Percentiles rank a stretch among this genome's conserved stretches.
Conservation (phyloP, 2,113 vertebrate genomes). For the Ahaetulla prasina region DNA sequence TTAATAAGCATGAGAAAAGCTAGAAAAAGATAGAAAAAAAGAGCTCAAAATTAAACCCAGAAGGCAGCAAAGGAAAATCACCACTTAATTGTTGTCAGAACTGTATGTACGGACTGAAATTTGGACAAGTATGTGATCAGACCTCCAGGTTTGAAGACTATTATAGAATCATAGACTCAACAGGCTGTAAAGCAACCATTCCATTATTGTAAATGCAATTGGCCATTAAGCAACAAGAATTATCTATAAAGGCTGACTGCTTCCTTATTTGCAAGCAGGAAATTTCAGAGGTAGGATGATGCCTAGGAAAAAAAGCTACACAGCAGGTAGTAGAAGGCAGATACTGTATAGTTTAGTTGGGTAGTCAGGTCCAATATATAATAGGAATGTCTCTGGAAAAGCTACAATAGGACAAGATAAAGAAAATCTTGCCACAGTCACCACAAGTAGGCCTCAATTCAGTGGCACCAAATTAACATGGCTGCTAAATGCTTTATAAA, state of each 20-base stretch:
- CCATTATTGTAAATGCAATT: too few relatives aligned
- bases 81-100: background rate
- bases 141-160: background rate
- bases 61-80: too few relatives aligned
- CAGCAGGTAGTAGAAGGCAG: background rate
- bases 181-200: too few relatives aligned
- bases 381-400: background rate
- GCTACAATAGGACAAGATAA: background rate
- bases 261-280: background rate
- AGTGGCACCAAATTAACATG: background rate
- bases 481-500: background rate
- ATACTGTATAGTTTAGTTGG: background rate
- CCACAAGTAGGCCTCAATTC: background rate
- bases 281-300: background rate
- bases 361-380: background rate
- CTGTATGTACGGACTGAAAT: background rate
- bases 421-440: background rate
- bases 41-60: too few relatives aligned
- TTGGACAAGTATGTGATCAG: background rate
- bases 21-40: too few relatives aligned
- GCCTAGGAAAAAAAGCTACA: background rate
- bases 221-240: too few relatives aligned
- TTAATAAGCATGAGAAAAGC: too few relatives aligned
- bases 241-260: background rate
- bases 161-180: background rate